Conservation (phyloP, 2,113 vertebrate species). For the Dinomys branickii region DNA sequence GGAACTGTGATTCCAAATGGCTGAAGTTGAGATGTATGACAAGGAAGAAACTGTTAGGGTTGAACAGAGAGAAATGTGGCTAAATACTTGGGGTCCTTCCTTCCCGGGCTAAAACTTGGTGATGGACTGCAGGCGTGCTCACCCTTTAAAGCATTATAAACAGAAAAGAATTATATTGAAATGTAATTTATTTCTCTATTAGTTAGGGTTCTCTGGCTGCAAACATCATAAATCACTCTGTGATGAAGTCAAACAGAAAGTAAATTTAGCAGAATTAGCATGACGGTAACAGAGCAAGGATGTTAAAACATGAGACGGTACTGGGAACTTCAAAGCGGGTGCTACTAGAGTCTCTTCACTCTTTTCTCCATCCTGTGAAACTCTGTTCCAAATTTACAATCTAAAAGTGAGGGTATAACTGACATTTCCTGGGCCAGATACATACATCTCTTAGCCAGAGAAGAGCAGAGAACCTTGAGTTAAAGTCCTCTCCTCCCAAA, state of each 20-base stretch:
- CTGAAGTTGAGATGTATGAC: neutral
- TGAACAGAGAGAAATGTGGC: neutral
- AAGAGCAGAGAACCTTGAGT: neutral
- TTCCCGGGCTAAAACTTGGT: neutral
- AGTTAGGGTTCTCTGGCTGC: neutral
- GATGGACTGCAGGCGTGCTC: neutral
- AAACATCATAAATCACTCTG: slow-evolving; percentile 19
- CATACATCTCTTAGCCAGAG: neutral
- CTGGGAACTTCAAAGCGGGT: neutral
- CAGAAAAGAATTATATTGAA: neutral
- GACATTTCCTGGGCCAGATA: neutral
- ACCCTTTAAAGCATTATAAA: neutral
- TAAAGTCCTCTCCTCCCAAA: slow-evolving; percentile 20
- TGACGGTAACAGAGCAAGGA: neutral
- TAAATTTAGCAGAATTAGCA: neutral
- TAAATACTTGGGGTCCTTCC: neutral
- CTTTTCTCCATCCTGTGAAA: neutral
- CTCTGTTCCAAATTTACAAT: neutral
- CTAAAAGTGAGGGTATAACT: neutral
- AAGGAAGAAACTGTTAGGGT: neutral
- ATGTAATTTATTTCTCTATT: neutral
- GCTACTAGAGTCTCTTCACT: neutral
- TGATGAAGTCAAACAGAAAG: slow-evolving; percentile 4
- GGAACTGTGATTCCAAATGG: neutral
- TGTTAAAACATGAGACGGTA: neutral